Evolutionary conservation across 2,888 invertebrate genomes (phyloP).

Genomic region (Mesorhabditis belari): DNA sequence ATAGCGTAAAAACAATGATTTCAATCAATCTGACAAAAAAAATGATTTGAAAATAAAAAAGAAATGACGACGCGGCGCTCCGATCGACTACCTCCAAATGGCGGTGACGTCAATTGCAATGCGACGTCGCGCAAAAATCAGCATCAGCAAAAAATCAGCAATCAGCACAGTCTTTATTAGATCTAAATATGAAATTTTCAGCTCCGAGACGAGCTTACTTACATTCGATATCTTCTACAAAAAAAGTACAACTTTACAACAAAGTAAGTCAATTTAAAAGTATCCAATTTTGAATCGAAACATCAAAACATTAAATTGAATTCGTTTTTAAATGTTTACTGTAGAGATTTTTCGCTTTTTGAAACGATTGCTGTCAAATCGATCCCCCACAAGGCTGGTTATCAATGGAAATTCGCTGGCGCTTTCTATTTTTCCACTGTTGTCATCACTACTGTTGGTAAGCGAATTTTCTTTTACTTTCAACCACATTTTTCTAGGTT

Average conservation of each 20-base stretch:
- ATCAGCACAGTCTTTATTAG: not conserved
- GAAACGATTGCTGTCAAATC: constrained; percentile 81
- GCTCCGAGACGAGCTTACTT: constrained; percentile 52
- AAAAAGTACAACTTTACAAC: constrained; percentile 85
- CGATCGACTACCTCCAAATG: too few relatives aligned
- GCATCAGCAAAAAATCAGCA: too few relatives aligned
- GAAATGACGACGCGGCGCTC: too few relatives aligned
- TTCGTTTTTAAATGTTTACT: too few relatives aligned
- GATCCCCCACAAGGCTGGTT: constrained; percentile 92
- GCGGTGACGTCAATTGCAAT: too few relatives aligned
- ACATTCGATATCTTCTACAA: constrained; percentile 62
- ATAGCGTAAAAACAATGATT: too few relatives aligned
- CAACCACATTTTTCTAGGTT: constrained; percentile 67
- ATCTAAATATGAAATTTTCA: constrained; percentile 54
- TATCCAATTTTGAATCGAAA: too few relatives aligned
- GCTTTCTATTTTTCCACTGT: constrained; percentile 97
- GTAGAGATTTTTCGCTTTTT: constrained; percentile 80
- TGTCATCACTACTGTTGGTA: constrained; percentile 90
- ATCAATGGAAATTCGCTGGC: constrained; percentile 98
- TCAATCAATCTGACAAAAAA: too few relatives aligned
- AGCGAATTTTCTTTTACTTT: too few relatives aligned
- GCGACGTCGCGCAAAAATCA: too few relatives aligned
- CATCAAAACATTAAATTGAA: not conserved
- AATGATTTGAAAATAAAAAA: too few relatives aligned
- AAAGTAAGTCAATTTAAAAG: too few relatives aligned